A percentile compares a stretch with the other conserved stretches of the same genome.
These are phyloP conservation scores for Plectrocnemia conspersa DNA, from an alignment of 1,140 invertebrate species.

Conservation along the genomic window DNA sequence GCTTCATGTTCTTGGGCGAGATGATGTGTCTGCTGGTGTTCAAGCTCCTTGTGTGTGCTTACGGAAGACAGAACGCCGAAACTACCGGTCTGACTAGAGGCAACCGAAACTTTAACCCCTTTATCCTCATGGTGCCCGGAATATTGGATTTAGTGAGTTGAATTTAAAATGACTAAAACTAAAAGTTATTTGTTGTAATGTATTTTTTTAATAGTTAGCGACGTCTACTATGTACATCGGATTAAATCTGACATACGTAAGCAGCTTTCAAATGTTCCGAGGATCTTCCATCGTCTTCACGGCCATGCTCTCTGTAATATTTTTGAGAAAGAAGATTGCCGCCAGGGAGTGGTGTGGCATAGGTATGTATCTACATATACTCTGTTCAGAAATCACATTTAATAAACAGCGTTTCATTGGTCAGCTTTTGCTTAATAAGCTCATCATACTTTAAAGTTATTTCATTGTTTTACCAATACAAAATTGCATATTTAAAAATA, in stretches of 20 bases:
- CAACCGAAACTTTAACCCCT: conserved; percentile 69
- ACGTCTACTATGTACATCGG: conserved; percentile 89
- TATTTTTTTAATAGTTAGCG: conserved; percentile 49
- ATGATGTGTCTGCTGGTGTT: conserved; percentile 75
- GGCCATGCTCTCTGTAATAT: conserved; percentile 83
- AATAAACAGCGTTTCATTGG: too few species aligned
- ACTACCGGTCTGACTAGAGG: conserved; percentile 59
- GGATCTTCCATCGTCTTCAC: conserved; percentile 93
- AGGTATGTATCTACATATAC: conserved; percentile 38
- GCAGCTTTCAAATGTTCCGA: conserved; percentile 95
- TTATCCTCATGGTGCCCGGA: conserved; percentile 79
- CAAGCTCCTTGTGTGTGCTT: conserved; percentile 57
- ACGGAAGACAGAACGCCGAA: conserved; percentile 51
- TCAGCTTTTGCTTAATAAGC: too few species aligned
- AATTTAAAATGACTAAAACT: conserved; percentile 15
- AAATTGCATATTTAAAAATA: too few species aligned
- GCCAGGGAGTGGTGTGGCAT: conserved; percentile 82
- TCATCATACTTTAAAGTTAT: too few species aligned
- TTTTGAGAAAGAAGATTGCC: conserved; percentile 67
- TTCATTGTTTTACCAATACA: too few species aligned
- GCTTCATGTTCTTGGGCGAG: conserved; percentile 87
- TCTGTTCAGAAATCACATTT: neutral
- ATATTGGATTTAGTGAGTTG: conserved; percentile 64
- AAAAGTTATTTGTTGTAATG: conserved; percentile 9
- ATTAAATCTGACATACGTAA: conserved; percentile 86